These are phyloP conservation scores for Micropterix aruncella DNA, from an alignment of 2,888 invertebrate species.

Conservation along the genomic window DNA sequence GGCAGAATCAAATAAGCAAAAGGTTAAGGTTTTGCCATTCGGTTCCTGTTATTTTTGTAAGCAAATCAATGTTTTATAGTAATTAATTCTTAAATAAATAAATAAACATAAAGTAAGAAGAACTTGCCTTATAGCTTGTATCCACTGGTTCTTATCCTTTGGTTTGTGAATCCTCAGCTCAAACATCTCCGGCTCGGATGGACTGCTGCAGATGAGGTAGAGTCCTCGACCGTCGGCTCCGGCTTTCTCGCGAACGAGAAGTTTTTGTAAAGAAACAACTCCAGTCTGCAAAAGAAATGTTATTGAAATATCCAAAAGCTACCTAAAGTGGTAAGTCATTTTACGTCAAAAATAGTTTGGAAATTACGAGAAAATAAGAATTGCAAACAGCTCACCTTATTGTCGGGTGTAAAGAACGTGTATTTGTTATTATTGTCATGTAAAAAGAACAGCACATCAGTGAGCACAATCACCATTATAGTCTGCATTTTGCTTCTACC, in stretches of 20 bases:
- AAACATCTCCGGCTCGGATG: slow-evolving; percentile 91
- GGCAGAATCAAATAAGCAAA: no score
- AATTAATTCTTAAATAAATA: no score
- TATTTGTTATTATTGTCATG: slow-evolving; percentile 89
- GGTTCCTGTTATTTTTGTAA: no score
- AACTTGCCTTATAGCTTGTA: slow-evolving; percentile 61
- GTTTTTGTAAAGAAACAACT: slow-evolving; percentile 81
- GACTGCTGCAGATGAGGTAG: slow-evolving; percentile 86
- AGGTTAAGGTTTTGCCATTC: no score
- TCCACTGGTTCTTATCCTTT: slow-evolving; percentile 84
- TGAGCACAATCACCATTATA: slow-evolving; percentile 76
- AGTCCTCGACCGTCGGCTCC: slow-evolving; percentile 82
- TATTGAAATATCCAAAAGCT: no score
- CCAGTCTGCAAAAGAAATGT: slow-evolving; percentile 58
- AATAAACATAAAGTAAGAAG: slow-evolving; percentile 3
- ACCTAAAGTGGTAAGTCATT: no score
- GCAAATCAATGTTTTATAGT: no score
- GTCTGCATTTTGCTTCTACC: slow-evolving; percentile 83
- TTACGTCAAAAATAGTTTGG: no score
- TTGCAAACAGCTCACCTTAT: slow-evolving; percentile 58
- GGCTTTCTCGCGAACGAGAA: slow-evolving; percentile 88
- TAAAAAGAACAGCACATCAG: slow-evolving; percentile 84
- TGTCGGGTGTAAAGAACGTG: slow-evolving; percentile 85
- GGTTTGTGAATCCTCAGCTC: slow-evolving; percentile 80
- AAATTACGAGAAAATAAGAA: no score